Evolutionary conservation across 2,888 invertebrate genomes (phyloP).

Genomic region (Idaea straminata): DNA sequence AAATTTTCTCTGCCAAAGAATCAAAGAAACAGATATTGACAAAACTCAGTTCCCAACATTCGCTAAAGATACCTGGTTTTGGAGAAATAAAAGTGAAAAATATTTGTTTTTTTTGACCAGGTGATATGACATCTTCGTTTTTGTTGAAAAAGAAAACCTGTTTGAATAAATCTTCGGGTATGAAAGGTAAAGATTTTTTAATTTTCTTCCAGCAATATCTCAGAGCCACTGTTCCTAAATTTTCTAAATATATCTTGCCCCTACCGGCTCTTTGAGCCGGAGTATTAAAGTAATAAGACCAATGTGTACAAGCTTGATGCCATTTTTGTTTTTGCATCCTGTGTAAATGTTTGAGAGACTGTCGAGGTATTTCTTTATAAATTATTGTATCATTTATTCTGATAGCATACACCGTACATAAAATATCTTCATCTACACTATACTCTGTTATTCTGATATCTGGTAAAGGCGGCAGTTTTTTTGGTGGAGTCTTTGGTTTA

Average conservation of each 20-base stretch:
- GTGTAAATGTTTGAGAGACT: slow-evolving; percentile 36
- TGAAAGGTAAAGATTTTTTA: slow-evolving; percentile 47
- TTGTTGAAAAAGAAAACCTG: slow-evolving; percentile 80
- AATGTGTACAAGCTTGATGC: slow-evolving; percentile 51
- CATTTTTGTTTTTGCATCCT: slow-evolving; percentile 42
- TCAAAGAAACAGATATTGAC: slow-evolving; percentile 65
- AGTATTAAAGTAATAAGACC: slow-evolving; percentile 70
- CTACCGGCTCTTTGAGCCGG: slow-evolving; percentile 53
- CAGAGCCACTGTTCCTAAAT: slow-evolving; percentile 72
- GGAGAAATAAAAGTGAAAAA: slow-evolving; percentile 71
- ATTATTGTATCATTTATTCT: slow-evolving; percentile 63
- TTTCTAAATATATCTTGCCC: slow-evolving; percentile 64
- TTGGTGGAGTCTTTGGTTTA: slow-evolving; percentile 48
- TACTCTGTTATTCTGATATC: slow-evolving; percentile 36
- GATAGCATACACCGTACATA: slow-evolving; percentile 50
- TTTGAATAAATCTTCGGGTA: slow-evolving; percentile 50
- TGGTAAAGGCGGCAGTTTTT: slow-evolving; percentile 47
- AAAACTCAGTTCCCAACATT: slow-evolving; percentile 73
- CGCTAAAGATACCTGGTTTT: slow-evolving; percentile 57
- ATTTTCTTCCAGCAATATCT: slow-evolving; percentile 74
- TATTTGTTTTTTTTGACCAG: slow-evolving; percentile 68
- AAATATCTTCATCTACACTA: slow-evolving; percentile 19
- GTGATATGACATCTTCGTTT: slow-evolving; percentile 74
- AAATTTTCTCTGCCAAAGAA: slow-evolving; percentile 44
- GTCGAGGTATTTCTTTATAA: slow-evolving; percentile 46